phyloP scores from a whole-genome alignment of 2,888 invertebrate genomes.

The Halictus ligatus region DNA sequence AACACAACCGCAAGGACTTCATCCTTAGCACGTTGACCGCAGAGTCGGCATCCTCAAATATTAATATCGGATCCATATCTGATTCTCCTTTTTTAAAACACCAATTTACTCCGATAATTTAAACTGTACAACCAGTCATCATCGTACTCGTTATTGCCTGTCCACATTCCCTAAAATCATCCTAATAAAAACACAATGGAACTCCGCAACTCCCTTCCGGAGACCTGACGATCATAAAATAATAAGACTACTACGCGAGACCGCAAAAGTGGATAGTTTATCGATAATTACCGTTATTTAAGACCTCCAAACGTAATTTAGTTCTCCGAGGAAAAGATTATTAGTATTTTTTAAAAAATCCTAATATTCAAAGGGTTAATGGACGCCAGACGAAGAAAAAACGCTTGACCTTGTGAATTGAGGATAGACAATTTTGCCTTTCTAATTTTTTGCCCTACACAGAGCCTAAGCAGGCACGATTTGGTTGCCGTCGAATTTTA shows the following conservation, averaged over 20 bases:
- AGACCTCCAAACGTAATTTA: too few relatives aligned
- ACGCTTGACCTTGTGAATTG: too few relatives aligned
- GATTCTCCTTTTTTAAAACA: neutral
- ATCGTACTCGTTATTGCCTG: neutral
- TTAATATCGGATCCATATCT: neutral
- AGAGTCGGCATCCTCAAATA: neutral
- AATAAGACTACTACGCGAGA: neutral
- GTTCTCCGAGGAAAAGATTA: too few relatives aligned
- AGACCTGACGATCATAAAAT: neutral
- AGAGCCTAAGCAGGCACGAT: too few relatives aligned
- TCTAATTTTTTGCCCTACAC: too few relatives aligned
- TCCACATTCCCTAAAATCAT: neutral
- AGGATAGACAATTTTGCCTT: too few relatives aligned
- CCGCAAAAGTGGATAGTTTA: neutral
- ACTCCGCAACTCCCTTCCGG: neutral
- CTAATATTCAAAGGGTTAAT: too few relatives aligned
- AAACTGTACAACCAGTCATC: neutral
- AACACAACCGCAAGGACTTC: neutral
- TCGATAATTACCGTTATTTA: neutral
- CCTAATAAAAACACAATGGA: too few relatives aligned
- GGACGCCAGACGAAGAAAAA: too few relatives aligned
- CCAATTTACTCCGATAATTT: neutral
- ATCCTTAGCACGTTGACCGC: neutral
- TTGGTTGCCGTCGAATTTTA: too few relatives aligned
- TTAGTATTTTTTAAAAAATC: too few relatives aligned